A percentile compares a stretch with the other conserved stretches of the same genome.
phyloP scores from a whole-genome alignment of 2,113 vertebrate species.

The Anthoscopus minutus region DNA sequence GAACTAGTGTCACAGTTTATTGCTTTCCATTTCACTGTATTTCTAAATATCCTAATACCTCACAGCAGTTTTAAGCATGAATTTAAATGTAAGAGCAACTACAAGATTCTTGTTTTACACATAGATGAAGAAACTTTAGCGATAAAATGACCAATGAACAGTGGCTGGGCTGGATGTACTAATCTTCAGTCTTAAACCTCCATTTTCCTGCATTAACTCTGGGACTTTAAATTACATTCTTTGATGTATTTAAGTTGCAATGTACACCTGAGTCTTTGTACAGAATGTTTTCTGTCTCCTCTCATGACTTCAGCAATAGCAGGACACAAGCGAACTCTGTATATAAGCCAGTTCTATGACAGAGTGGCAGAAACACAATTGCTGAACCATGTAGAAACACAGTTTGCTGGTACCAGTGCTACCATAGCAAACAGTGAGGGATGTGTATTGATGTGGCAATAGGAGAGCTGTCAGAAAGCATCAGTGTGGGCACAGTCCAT shows the following conservation, averaged over 20 bases:
- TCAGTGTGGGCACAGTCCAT: not conserved
- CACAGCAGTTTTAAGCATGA: not conserved
- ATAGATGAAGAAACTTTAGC: not conserved
- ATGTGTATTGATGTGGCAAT: constrained; percentile 8
- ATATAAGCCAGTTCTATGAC: not conserved
- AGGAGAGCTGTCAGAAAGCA: constrained; percentile 42
- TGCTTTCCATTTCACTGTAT: not conserved
- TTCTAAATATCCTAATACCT: not conserved
- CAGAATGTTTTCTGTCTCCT: not conserved
- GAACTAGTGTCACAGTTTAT: not conserved
- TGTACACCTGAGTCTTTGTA: not conserved
- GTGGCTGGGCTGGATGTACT: not conserved
- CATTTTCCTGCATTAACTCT: not conserved
- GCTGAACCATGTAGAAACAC: not conserved
- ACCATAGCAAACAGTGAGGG: not conserved
- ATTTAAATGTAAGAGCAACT: not conserved
- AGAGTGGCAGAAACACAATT: not conserved
- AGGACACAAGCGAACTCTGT: not conserved
- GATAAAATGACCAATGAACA: not conserved
- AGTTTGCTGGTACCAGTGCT: not conserved
- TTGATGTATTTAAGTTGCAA: not conserved
- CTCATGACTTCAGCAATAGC: not conserved
- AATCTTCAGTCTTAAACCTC: not conserved
- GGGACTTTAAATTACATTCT: not conserved
- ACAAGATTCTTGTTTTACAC: not conserved